phyloP scores from a whole-genome alignment of 1,140 invertebrate genomes.

The Chironomus tepperi region DNA sequence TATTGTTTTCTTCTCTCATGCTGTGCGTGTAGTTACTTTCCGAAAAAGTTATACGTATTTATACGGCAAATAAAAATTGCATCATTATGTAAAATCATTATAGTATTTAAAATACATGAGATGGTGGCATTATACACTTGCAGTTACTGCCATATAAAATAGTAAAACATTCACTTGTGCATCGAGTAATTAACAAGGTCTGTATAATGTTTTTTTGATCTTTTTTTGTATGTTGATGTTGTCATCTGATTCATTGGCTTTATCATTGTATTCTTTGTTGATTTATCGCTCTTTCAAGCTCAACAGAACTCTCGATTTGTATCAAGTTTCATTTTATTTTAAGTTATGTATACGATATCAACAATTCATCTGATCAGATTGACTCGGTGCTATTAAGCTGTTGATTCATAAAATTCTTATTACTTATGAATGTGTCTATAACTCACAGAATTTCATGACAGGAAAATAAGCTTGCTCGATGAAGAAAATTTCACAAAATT shows the following conservation, averaged over 20 bases:
- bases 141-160: not conserved
- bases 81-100: slow-evolving; percentile 7
- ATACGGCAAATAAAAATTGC: not conserved
- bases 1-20: not conserved
- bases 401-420: too few relatives aligned
- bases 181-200: not conserved
- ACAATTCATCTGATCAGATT: too few relatives aligned
- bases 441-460: too few relatives aligned
- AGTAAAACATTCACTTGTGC: slow-evolving; percentile 1
- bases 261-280: too few relatives aligned
- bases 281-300: too few relatives aligned
- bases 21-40: not conserved
- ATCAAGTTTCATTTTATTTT: not conserved
- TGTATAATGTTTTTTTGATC: not conserved
- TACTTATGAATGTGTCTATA: too few relatives aligned
- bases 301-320: not conserved
- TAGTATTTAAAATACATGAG: not conserved
- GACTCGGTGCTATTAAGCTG: too few relatives aligned
- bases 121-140: not conserved
- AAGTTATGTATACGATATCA: too few relatives aligned
- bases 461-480: too few relatives aligned
- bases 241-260: too few relatives aligned
- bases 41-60: not conserved
- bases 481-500: too few relatives aligned
- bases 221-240: not conserved